phyloP scores from a whole-genome alignment of 2,113 vertebrate species.

The Lamprotornis superbus region DNA sequence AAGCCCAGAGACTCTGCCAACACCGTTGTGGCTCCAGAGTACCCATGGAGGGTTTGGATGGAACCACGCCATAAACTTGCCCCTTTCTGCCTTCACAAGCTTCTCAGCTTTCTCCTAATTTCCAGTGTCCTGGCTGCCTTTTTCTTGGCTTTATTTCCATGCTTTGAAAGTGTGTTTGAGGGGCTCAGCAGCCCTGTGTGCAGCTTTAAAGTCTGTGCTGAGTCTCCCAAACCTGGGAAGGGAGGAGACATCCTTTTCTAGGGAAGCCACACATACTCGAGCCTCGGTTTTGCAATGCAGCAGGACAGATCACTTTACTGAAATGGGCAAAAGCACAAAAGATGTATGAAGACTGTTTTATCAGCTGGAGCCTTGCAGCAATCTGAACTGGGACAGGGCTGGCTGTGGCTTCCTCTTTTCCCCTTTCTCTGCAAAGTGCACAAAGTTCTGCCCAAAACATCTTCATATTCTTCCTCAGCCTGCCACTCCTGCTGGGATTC shows the following conservation, averaged over 20 bases:
- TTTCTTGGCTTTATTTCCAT: not conserved
- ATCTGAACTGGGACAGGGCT: not conserved
- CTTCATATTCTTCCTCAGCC: fast-evolving
- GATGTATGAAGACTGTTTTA: not conserved
- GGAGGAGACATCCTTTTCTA: not conserved
- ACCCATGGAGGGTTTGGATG: not conserved
- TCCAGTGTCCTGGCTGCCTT: not conserved
- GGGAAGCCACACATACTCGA: fast-evolving
- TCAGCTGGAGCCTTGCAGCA: not conserved
- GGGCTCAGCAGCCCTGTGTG: fast-evolving
- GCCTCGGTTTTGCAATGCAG: not conserved
- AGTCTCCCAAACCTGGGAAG: not conserved
- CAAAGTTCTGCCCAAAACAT: fast-evolving
- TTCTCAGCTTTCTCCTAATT: not conserved
- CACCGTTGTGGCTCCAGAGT: fast-evolving
- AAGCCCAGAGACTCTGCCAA: fast-evolving
- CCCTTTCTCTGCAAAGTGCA: not conserved
- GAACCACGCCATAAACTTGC: not conserved
- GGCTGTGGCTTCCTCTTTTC: not conserved
- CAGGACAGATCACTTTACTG: not conserved
- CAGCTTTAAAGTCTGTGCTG: fast-evolving
- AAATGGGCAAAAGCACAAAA: not conserved
- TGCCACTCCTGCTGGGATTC: not conserved
- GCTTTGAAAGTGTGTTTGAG: fast-evolving
- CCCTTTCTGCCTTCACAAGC: not conserved